These are phyloP conservation scores for Cyprinodon brontotheroides DNA, from an alignment of 2,113 vertebrate genomes.

Conservation along the genomic window DNA sequence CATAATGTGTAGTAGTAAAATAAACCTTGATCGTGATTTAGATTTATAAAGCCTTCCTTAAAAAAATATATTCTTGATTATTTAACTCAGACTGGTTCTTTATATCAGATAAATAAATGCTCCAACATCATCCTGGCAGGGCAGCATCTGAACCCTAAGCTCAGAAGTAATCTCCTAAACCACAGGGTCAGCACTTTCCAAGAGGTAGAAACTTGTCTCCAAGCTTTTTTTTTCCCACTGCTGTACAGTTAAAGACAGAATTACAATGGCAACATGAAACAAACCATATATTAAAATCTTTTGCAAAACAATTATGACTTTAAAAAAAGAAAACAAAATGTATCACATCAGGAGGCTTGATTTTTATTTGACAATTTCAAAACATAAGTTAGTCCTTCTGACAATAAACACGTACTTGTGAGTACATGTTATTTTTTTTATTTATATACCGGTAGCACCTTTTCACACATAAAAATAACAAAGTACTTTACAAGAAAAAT, in stretches of 20 bases:
- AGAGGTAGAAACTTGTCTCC: neutral
- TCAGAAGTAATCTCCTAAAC: constrained; percentile 26
- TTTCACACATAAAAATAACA: no score
- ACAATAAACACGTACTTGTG: no score
- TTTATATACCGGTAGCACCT: no score
- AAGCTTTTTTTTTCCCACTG: neutral
- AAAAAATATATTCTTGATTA: constrained; percentile 1
- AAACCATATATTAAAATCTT: neutral
- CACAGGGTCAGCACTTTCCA: constrained; percentile 30
- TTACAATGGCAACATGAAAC: neutral
- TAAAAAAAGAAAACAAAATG: neutral
- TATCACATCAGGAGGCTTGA: no score
- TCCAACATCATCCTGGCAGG: constrained; percentile 12
- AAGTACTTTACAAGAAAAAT: no score
- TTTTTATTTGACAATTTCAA: no score
- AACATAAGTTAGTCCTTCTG: no score
- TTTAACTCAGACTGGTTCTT: neutral
- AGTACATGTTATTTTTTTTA: no score
- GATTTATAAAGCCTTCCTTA: neutral
- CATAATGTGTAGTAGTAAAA: neutral
- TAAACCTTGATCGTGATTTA: neutral
- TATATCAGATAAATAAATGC: constrained; percentile 24
- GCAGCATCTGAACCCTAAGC: constrained; percentile 8
- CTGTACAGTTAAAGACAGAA: neutral
- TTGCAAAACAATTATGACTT: neutral